Percentiles rank a stretch among this genome's conserved stretches.
These are phyloP conservation scores for Labroides dimidiatus DNA, from an alignment of 2,797 vertebrate species.

Conservation along the genomic window DNA sequence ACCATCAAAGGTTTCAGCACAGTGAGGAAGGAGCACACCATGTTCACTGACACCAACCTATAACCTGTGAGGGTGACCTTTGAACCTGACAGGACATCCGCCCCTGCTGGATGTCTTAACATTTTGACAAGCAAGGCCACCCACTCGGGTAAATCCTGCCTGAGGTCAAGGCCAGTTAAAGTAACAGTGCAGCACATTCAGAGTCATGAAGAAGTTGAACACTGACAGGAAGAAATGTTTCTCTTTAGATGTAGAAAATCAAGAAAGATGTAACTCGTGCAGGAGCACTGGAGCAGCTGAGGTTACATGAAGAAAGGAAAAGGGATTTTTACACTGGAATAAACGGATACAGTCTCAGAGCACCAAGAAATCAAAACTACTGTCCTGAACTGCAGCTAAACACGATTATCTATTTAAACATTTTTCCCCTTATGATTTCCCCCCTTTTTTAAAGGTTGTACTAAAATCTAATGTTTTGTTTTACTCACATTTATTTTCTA, in stretches of 20 bases:
- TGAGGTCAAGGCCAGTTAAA: background rate
- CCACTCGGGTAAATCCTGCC: background rate
- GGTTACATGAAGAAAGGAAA: background rate
- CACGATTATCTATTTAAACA: background rate
- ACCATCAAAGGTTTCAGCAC: constrained; percentile 98
- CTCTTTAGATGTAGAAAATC: accelerated
- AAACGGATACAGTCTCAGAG: background rate
- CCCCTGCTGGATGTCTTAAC: constrained; percentile 2
- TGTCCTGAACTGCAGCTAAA: no score
- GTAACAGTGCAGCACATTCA: background rate
- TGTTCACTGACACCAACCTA: constrained; percentile 95
- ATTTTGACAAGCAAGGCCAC: background rate
- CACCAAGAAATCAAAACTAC: constrained; percentile 12
- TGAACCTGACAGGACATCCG: background rate
- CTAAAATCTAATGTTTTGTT: background rate
- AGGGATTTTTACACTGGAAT: background rate
- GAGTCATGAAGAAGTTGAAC: background rate
- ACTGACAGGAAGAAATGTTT: background rate
- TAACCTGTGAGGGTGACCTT: constrained; percentile 63
- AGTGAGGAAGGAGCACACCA: constrained; percentile 95
- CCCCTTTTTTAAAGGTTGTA: no score
- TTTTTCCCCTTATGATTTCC: no score
- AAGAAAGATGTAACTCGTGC: background rate
- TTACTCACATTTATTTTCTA: no score
- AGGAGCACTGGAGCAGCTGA: background rate